Evolutionary conservation across 2,888 invertebrate species (phyloP).

Genomic region (Buathra laborator): DNA sequence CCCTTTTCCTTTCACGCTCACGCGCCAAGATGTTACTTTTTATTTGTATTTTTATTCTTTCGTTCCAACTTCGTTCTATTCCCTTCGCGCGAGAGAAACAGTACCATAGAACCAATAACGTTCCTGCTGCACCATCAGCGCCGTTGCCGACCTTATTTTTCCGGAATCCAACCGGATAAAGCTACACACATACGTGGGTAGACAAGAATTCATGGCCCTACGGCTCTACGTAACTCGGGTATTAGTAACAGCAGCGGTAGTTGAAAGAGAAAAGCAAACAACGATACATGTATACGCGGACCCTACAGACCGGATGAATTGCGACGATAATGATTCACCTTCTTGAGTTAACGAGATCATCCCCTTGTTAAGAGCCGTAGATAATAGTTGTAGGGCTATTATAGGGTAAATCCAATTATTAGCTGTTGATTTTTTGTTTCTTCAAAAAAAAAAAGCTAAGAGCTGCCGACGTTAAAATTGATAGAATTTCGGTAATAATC

Average conservation of each 20-base stretch:
- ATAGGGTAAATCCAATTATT: background rate
- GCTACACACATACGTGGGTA: background rate
- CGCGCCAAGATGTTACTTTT: conserved; percentile 47
- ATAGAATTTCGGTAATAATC: too few species aligned
- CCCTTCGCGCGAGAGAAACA: conserved; percentile 9
- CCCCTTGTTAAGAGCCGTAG: background rate
- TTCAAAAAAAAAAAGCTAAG: background rate
- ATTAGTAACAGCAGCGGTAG: background rate
- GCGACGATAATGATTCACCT: conserved; percentile 9
- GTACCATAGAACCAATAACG: conserved; percentile 47
- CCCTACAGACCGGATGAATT: background rate
- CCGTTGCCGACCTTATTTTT: conserved; percentile 34
- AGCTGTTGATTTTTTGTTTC: background rate
- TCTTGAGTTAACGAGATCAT: background rate
- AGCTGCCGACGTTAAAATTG: too few species aligned
- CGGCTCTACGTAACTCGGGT: background rate
- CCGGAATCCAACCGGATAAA: conserved; percentile 19
- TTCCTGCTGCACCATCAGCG: conserved; percentile 39
- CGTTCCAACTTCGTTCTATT: background rate
- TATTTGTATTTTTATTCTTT: conserved; percentile 8
- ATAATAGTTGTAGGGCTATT: background rate
- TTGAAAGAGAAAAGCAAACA: background rate
- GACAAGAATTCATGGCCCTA: conserved; percentile 35
- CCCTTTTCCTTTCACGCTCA: conserved; percentile 39
- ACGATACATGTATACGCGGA: background rate